Evolutionary conservation across 2,113 vertebrate species (phyloP), one percentile per base, ranked within the genome.

Genomic region (Dolichotis patagonum): DNA sequence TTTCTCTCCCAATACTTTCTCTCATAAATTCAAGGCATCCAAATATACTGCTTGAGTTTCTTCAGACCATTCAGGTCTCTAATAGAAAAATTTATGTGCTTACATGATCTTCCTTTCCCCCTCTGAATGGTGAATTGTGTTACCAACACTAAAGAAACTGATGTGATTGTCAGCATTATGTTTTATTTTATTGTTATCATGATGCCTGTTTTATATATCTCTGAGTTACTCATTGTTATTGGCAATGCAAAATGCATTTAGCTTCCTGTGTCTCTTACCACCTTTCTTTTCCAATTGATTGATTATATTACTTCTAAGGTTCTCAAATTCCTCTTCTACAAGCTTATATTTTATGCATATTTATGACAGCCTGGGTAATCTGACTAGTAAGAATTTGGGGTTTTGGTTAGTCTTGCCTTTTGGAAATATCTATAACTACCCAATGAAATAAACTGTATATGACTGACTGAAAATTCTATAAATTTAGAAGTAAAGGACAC

Each of bases 101-200:
- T 67, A 0, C 32, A 30, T 56, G 2, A 43, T 54, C 22, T 67
- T 38, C 38, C 71, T 90, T 84, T 92, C 14, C 1, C 43, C 58
- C 2, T 11, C 10, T 49, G 52, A 20, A 1, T 73, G 46, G 22
- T 62, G 65, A 85, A 24, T 49, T 16, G 0, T 83, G 19, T 10
- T 87, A 80, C 82, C 43, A 73, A 87, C 90, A 38, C 7, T 46
- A 86, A 77, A 86, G 38, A 73, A 46, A 52, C 90, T 28, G 56
- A 63, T 38, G 28, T 67, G 26, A 82, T 5, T 2, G 12, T 69
- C 60, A 35, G 63, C 30, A 28, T 52, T 87, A 43, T 43, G 73
- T 81, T 0, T 13, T 43, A 38, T n/a, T 49, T 78, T 49, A 24
- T 90, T 87, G 52, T 81, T 56, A 30, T 67, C 5, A 14, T 30